Base-by-base conservation (phyloP, 1,140 invertebrate genomes). In the Pogonus chalceus region DNA sequence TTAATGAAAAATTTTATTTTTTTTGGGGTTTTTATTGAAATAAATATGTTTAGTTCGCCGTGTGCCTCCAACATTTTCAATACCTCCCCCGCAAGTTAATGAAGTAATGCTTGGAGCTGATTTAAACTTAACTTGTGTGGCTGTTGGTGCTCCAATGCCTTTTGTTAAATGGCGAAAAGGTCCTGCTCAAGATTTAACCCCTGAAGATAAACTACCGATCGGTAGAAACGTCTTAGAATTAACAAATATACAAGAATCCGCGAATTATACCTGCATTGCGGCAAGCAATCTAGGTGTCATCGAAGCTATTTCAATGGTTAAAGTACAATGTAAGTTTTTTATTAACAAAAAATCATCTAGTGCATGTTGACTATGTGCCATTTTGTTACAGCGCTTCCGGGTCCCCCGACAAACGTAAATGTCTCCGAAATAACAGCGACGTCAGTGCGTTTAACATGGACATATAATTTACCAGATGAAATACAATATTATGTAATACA, bases 131-230 rank as follows among this genome's bases (percentile, higher is more conserved):
- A 95, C 92, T 35, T 98, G 96, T 69, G 92, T 98, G 12, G 96
- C 95, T 14, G 86, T 92, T 4, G 96, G 96, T 0, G 92, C 95
- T 0, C 96, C 96, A 0, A 96, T 98, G 92, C 96, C 96, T 0
- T 87, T 83, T 62, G 93, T 99, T 47, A 95, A 92, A 71, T 99
- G 94, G 94, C 82, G 88, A 54, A 89, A 91, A 72, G 92, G 87
- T 66, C 77, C 80, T 18, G 81, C 80, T 2, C 80, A 81, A 63
- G 89, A 92, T 70, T 68, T 93, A 20, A 91, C 88, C 0, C 87
- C 88, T 0, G 86, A 91, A 68, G 88, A 92, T 69, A 83, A 90
- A 58, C 79, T 90, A 35, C 87, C 88, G 0, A 82, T 91, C 12
- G 88, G 88, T 0, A 80, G 80, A 43, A 98, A 97, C 75, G 84